Evolutionary conservation across 2,113 vertebrate species (phyloP), one percentile per base, ranked within the genome.

Genomic region (Brachirus orientalis): DNA sequence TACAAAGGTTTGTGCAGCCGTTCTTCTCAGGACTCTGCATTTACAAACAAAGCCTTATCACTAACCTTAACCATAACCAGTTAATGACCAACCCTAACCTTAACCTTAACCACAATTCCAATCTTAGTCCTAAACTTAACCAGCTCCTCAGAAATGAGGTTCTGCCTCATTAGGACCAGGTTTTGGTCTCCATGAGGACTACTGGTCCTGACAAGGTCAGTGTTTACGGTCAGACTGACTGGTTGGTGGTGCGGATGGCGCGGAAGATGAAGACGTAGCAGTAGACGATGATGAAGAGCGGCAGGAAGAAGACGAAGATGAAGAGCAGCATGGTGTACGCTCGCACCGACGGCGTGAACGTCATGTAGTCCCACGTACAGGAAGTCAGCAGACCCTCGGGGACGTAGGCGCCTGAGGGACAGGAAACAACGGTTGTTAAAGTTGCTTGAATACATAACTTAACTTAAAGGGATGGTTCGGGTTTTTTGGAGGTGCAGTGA

Each of bases 241-340:
- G 94, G 92, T 95, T 95, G 22, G 95, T 95, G 66, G 69, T 86
- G 63, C 92, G 94, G 76, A 98, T 95, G 80, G 97, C 94, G 3
- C 86, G 91, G 90, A 98, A 99, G 90, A 99, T 99, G 86, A 94
- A 96, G 79, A 95, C 0, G 53, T 99, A 98, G 91, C 96, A 98
- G 89, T 93, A 96, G 47, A 97, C 91, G 86, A 99, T 98, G 85
- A 95, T 75, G 46, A 94, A 92, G 76, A 98, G 93, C 0, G 97
- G 96, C 63, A 98, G 92, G 86, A 98, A 95, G 89, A 99, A 98
- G 80, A 97, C 95, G 0, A 96, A 98, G 80, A 93, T 92, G 90
- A 96, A 96, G 56, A 98, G 96, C 70, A 98, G 92, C 95, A 97
- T 96, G 0, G 96, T 99, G 88, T 99, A 99, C 60, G 97, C 91